Conservation (phyloP, 2,113 vertebrate species). For the Toxostoma redivivum region DNA sequence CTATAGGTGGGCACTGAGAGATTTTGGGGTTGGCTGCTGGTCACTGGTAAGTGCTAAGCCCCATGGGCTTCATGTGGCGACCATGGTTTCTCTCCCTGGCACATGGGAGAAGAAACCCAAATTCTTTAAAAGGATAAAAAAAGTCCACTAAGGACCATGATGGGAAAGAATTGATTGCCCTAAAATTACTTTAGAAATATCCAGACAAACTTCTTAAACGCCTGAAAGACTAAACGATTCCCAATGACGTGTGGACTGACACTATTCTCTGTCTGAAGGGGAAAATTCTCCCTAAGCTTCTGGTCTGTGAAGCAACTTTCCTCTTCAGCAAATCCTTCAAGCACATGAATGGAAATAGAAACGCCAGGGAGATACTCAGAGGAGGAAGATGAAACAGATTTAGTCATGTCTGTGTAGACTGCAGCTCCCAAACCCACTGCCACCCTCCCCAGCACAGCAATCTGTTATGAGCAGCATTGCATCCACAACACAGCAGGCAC, state of each 20-base stretch:
- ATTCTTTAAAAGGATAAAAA: not conserved
- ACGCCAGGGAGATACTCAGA: not conserved
- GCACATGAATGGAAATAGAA: not conserved
- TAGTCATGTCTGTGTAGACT: not conserved
- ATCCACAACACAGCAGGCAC: not conserved
- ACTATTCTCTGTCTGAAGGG: not conserved
- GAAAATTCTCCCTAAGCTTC: not conserved
- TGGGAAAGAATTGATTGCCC: not conserved
- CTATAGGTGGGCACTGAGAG: not conserved
- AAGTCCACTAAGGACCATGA: not conserved
- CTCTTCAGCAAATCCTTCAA: not conserved
- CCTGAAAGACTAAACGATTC: not conserved
- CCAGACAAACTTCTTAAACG: not conserved
- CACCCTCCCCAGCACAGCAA: not conserved
- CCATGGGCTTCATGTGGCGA: not conserved
- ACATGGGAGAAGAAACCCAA: too few species aligned
- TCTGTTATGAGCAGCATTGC: not conserved
- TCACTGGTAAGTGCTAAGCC: not conserved
- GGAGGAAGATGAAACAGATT: not conserved
- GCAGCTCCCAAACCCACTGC: not conserved
- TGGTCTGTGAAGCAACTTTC: not conserved
- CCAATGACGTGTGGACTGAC: not conserved
- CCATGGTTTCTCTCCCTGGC: not conserved
- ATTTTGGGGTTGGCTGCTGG: not conserved
- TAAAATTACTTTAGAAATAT: not conserved